Percentiles rank a stretch among this genome's conserved stretches.
Evolutionary conservation across 2,113 vertebrate species (phyloP).

Genomic region (Dromiciops gliroides): DNA sequence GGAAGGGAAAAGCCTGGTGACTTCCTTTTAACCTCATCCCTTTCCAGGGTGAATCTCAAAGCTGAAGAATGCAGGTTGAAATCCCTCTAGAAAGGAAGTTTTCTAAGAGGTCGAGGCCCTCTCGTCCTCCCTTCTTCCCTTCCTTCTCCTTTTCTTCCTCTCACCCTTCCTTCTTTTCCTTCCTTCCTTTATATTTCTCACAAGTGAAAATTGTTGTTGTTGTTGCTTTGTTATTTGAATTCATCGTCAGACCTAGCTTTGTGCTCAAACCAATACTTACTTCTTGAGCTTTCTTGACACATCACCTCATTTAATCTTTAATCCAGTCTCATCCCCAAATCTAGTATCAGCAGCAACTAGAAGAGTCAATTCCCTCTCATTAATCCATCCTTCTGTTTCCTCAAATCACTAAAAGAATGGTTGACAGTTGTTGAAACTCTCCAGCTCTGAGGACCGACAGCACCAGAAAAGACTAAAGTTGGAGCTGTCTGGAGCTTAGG

Average conservation of each 20-base stretch:
- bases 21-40: neutral
- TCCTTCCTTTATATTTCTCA: neutral
- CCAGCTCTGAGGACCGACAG: too few relatives aligned
- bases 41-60: neutral
- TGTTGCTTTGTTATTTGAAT: neutral
- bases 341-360: rapidly evolving
- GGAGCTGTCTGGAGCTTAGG: too few relatives aligned
- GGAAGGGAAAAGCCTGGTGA: neutral
- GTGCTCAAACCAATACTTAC: neutral
- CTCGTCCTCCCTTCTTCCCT: neutral
- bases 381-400: neutral
- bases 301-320: neutral
- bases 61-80: neutral
- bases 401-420: neutral
- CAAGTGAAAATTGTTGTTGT: neutral
- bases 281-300: neutral
- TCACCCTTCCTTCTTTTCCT: neutral
- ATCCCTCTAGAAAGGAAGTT: neutral
- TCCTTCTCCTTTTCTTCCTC: neutral
- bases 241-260: neutral
- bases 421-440: neutral
- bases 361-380: neutral
- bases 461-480: neutral
- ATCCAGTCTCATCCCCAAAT: neutral
- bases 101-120: neutral